These are phyloP conservation scores for Adela reaumurella DNA, from an alignment of 2,888 invertebrate species.

Conservation along the genomic window DNA sequence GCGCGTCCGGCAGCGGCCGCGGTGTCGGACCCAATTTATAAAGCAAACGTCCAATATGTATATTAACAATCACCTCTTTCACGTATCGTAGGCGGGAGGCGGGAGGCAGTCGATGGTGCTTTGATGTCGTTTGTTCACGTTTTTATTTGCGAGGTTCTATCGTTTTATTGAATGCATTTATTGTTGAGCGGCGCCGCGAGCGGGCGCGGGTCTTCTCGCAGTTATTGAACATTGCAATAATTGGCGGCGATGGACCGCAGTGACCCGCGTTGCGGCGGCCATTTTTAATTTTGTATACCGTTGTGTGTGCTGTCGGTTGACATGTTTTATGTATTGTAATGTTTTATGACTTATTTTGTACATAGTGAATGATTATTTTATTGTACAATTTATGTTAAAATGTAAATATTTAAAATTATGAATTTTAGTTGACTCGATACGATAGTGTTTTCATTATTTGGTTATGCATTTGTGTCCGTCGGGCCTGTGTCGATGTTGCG, in stretches of 20 bases:
- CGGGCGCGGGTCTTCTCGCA: conserved; percentile 1
- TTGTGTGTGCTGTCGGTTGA: background rate
- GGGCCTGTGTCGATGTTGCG: no score
- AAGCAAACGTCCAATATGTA: conserved; percentile 25
- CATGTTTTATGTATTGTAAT: background rate
- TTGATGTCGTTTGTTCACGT: conserved; percentile 6
- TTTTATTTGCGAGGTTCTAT: conserved; percentile 6
- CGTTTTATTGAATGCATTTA: conserved; percentile 7
- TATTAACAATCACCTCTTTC: background rate
- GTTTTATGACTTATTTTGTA: conserved; percentile 8
- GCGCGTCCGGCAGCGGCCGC: no score
- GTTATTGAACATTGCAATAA: conserved; percentile 20
- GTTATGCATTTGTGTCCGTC: no score
- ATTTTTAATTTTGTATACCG: background rate
- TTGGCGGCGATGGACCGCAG: conserved; percentile 17
- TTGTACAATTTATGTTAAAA: conserved; percentile 7
- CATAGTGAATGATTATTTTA: conserved; percentile 12
- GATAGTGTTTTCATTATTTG: no score
- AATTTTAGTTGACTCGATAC: no score
- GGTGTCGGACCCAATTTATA: conserved; percentile 28
- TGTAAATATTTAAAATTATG: background rate
- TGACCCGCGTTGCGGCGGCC: no score
- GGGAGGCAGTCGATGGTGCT: conserved; percentile 5
- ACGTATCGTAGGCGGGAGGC: background rate
- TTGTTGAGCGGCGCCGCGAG: conserved; percentile 1